Base-by-base conservation (phyloP, 2,113 vertebrate genomes). In the Apteryx mantelli region DNA sequence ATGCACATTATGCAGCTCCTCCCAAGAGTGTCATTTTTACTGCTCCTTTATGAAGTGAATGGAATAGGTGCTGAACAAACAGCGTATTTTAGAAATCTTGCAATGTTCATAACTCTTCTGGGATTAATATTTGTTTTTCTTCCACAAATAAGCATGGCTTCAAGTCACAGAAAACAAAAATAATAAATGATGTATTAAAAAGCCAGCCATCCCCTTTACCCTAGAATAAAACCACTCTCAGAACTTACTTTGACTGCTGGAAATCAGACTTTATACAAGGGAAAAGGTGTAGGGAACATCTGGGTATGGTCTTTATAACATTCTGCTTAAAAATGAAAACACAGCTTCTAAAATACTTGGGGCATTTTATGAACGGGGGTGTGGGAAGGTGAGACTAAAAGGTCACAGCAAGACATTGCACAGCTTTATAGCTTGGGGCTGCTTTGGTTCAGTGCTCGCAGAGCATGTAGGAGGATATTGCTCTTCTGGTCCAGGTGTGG, bases 371-470 rank as follows among this genome's bases (percentile, higher is more conserved):
- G 53, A 24, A 36, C 36, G 10, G 11, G 26, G 3, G 7, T 2
- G 6, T 11, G 56, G 69, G 68, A 74, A 7, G 53, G 26, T 1
- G 34, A 17, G 34, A 14, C 8, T 1, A 44, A 64, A 11, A 2
- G 36, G 1, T 3, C 0, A 2, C 8, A 22, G 19, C 5, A 15
- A 24, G 58, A 36, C 11, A 2, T 13, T 32, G 50, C 13, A 1
- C 32, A 42, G 36, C 73, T 26, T 60, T 9, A 2, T 32, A 50
- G 38, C 73, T 21, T 66, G 60, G 53, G 15, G 52, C 28, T 36
- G 46, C 40, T 74, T 24, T 68, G 15, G 25, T n/a, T n/a, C 22
- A 1, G 70, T 18, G 32, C n/a, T 42, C 4, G 1, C 1, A 22
- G 8, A 40, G 28, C 5, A 2, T 16, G 22, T 48, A 71, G 16